phyloP scores from a whole-genome alignment of 2,113 vertebrate species.

The Phoxinus phoxinus region DNA sequence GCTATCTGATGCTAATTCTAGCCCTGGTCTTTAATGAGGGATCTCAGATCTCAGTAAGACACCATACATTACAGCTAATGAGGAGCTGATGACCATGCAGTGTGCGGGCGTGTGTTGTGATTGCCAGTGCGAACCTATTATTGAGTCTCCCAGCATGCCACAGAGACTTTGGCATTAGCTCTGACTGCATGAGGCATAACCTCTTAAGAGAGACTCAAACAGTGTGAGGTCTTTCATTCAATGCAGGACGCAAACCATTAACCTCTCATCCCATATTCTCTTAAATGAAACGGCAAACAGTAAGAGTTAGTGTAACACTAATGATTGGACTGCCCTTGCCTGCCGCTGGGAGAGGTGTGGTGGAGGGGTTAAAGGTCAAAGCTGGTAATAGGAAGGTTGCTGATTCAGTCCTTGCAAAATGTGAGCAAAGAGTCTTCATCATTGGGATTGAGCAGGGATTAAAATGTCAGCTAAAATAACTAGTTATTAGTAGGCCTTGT shows the following conservation, averaged over 20 bases:
- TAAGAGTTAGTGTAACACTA: conserved; percentile 5
- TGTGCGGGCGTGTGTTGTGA: conserved; percentile 12
- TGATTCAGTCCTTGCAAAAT: not conserved
- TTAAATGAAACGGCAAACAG: conserved; percentile 16
- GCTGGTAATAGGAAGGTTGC: not conserved
- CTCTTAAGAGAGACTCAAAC: conserved; percentile 30
- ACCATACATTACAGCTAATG: conserved; percentile 55
- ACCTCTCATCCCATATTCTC: conserved; percentile 40
- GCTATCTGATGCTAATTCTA: conserved; percentile 18
- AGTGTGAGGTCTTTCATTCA: conserved; percentile 47
- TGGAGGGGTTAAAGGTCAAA: not conserved
- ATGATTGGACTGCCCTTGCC: not conserved
- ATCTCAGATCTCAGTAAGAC: conserved; percentile 21
- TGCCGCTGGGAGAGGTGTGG: not conserved
- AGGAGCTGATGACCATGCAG: conserved; percentile 33
- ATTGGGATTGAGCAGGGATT: not conserved
- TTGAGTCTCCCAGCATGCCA: conserved; percentile 42
- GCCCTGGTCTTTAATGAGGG: conserved; percentile 14
- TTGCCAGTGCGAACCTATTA: not conserved
- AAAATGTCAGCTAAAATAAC: not conserved
- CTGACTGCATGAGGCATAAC: conserved; percentile 36
- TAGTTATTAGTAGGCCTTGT: not conserved
- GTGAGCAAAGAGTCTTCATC: not conserved
- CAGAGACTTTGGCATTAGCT: conserved; percentile 45
- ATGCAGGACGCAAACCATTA: conserved; percentile 6